Evolutionary conservation across 2,888 invertebrate species (phyloP), one percentile per base, ranked within the genome.

Genomic region (Mimumesa dahlbomi): DNA sequence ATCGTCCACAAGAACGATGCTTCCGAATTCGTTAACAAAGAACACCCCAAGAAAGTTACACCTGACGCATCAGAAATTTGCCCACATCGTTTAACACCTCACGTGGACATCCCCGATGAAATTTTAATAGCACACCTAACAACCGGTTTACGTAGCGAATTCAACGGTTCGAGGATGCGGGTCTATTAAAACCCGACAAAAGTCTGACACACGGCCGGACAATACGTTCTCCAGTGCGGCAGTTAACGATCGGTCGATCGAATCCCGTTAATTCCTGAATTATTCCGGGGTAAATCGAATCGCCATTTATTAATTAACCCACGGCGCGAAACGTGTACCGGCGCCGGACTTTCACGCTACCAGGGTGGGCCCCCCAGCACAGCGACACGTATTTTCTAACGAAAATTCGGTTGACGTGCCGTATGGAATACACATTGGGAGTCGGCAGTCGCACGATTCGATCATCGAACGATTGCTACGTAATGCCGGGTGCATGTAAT

Each of bases 281-380:
- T 68, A 76, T 70, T 57, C 68, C 38, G 4, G 18, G 67, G 31
- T 56, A 73, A 78, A 78, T 79, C 78, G 76, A 79, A 76, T 79
- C 57, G 50, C 67, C 76, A 65, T 79, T 78, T 78, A 79, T 79
- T 78, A 78, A 78, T 78, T 76, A 78, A 79, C 19, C 49, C 53
- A 25, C 56, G 62, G 68, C 68, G 56, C 66, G 73, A 58, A 62
- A 52, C 56, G 56, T 45, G 57, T 50, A 49, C 59, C 68, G 42
- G 40, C 43, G 38, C 31, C 36, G 16, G 14, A 25, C 31, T 22
- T 14, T 40, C 46, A 31, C n/a, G 40, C 40, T n/a, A 29, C 58
- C 42, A 29, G 45, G 40, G 50, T 29, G 13, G 13, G 29, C 14
- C 46, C 14, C 38, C 49, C 25, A 54, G 61, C 52, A 36, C 61